Evolutionary conservation across 2,888 invertebrate genomes (phyloP).

Genomic region (Eristalinus sepulchralis): DNA sequence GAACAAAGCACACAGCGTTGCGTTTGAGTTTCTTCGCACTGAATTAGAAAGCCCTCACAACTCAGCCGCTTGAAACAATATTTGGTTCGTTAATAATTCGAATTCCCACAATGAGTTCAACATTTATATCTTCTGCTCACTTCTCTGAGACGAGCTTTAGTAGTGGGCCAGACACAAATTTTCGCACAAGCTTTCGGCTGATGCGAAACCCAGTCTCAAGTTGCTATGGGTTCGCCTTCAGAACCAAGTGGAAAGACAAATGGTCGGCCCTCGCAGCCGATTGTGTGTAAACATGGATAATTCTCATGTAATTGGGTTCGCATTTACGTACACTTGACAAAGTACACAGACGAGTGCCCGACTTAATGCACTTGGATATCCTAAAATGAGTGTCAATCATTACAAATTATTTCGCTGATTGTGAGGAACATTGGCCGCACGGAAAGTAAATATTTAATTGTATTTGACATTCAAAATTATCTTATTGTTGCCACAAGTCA

Average conservation of each 20-base stretch:
- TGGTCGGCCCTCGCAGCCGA: constrained; percentile 25
- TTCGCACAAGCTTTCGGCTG: constrained; percentile 43
- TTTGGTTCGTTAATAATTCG: constrained; percentile 70
- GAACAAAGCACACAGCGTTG: constrained; percentile 12
- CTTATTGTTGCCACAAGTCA: constrained; percentile 52
- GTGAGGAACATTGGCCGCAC: not conserved
- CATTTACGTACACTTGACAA: constrained; percentile 20
- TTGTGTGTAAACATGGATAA: constrained; percentile 54
- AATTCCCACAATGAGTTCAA: constrained; percentile 64
- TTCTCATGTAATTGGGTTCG: constrained; percentile 48
- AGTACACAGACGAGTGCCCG: constrained; percentile 53
- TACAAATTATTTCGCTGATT: constrained; percentile 33
- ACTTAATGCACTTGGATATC: constrained; percentile 58
- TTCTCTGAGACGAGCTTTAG: constrained; percentile 50
- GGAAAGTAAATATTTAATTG: constrained; percentile 61
- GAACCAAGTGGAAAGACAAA: constrained; percentile 17
- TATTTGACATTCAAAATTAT: constrained; percentile 64
- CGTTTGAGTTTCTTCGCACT: not conserved
- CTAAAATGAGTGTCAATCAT: constrained; percentile 46
- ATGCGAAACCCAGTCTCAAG: constrained; percentile 32
- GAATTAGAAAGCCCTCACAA: constrained; percentile 29
- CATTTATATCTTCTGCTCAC: constrained; percentile 71
- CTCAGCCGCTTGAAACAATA: constrained; percentile 70
- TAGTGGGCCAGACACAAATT: not conserved
- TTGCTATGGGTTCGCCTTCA: constrained; percentile 13